A percentile compares a stretch with the other conserved stretches of the same genome.
These are phyloP conservation scores for Hydriomena furcata DNA, from an alignment of 2,888 invertebrate genomes.

Conservation along the genomic window DNA sequence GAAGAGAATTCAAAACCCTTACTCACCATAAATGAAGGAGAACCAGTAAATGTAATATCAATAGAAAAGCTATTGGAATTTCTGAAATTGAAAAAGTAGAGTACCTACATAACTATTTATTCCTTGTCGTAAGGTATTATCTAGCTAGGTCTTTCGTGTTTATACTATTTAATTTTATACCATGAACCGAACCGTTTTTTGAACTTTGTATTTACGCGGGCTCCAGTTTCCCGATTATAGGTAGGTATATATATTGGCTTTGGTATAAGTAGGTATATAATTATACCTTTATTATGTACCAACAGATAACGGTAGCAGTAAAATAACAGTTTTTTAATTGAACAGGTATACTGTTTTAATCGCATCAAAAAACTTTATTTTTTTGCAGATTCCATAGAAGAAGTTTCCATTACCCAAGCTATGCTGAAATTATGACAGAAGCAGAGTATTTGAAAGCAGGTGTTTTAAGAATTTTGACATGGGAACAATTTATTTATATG, in stretches of 20 bases:
- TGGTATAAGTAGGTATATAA: too few relatives aligned
- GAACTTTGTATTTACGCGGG: too few relatives aligned
- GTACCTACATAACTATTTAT: not conserved
- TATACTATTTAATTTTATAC: too few relatives aligned
- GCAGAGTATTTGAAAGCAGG: conserved; percentile 61
- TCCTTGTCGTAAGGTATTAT: too few relatives aligned
- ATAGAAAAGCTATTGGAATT: conserved; percentile 60
- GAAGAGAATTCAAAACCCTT: conserved; percentile 57
- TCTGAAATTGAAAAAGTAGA: conserved; percentile 66
- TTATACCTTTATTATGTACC: too few relatives aligned
- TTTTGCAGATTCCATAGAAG: conserved; percentile 66
- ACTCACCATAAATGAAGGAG: conserved; percentile 52
- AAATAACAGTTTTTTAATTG: too few relatives aligned
- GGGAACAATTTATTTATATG: conserved; percentile 66
- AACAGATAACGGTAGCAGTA: too few relatives aligned
- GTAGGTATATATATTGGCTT: too few relatives aligned
- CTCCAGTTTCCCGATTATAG: too few relatives aligned
- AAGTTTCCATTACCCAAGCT: conserved; percentile 63
- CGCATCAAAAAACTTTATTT: too few relatives aligned
- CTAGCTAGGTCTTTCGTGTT: too few relatives aligned
- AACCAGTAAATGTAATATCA: conserved; percentile 59
- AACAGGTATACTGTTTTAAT: too few relatives aligned
- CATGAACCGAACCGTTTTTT: conserved; percentile 22
- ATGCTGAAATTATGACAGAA: conserved; percentile 64
- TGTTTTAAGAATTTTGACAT: conserved; percentile 54